Evolutionary conservation across 2,797 vertebrate species (phyloP), one percentile per base, ranked within the genome.

Genomic region (Danio aesculapii): DNA sequence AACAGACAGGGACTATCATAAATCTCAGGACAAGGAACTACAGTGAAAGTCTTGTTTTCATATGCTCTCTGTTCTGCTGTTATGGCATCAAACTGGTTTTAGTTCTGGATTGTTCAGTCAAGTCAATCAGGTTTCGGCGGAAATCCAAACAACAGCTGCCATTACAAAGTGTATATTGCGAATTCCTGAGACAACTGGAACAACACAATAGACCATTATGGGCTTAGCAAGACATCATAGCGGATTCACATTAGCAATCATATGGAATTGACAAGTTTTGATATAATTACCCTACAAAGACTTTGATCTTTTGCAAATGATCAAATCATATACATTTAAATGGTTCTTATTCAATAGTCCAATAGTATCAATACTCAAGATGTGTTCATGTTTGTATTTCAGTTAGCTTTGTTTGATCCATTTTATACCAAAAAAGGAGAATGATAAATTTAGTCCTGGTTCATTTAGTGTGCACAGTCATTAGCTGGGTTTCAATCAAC

Each of bases 231-330:
- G n/a, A 61, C 39, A 41, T 61, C 41, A 50, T 9, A 1, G 41
- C 8, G 4, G n/a, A 21, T 75, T 78, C 30, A 59, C 53, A 67
- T 68, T 30, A 43, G 47, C 14, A 19, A 50, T 80, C 49, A 39
- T 12, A 13, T 5, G n/a, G 2, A 16, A n/a, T 10, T 5, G 7
- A 43, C 66, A 79, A 46, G 62, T 6, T 47, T 5, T 53, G 3
- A 53, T 9, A 59, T 58, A 19, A 72, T 19, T 41, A n/a, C n/a
- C 43, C 52, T 64, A 19, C 39, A 75, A 81, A 67, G 21, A 62
- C 76, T 47, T 69, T 43, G 4, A 86, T 63, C 8, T 8, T 9
- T 62, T 55, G 78, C 30, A 75, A 81, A 78, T 74, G 19, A 75
- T 57, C 52, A 44, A 46, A 55, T 55, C 8, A 30, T 30, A 8